Conservation (phyloP, 1,140 invertebrate species). For the Drosophila ficusphila region DNA sequence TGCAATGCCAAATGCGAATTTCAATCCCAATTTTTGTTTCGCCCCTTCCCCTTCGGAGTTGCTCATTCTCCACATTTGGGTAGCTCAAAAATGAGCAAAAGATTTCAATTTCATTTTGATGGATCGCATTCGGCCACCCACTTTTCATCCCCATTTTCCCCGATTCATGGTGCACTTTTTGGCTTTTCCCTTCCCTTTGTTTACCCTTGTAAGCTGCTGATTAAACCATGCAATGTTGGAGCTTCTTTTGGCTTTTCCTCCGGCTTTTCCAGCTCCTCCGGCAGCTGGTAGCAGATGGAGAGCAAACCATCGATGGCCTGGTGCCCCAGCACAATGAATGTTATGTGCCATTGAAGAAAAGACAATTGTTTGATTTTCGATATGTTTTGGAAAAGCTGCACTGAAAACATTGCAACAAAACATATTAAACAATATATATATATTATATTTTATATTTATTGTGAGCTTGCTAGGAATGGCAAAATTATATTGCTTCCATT, state of each 20-base stretch:
- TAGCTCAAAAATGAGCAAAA: constrained; percentile 80
- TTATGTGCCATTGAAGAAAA: constrained; percentile 57
- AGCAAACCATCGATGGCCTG: constrained; percentile 63
- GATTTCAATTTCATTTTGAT: constrained; percentile 83
- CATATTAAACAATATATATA: no score
- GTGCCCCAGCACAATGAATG: constrained; percentile 56
- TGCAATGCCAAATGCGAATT: constrained; percentile 70
- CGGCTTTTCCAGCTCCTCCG: constrained; percentile 17
- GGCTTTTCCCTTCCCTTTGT: constrained; percentile 46
- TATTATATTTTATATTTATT: no score
- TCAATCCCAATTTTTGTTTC: constrained; percentile 50
- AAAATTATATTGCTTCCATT: no score
- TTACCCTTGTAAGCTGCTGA: constrained; percentile 79
- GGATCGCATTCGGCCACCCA: constrained; percentile 57
- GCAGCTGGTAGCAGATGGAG: constrained; percentile 18
- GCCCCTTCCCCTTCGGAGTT: neutral
- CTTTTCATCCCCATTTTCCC: constrained; percentile 1
- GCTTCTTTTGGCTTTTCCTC: constrained; percentile 16
- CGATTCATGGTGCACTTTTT: constrained; percentile 46
- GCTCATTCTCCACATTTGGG: constrained; percentile 1
- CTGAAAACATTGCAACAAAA: neutral
- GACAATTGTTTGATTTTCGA: constrained; percentile 82
- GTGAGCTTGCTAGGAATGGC: no score
- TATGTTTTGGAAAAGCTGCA: constrained; percentile 44
- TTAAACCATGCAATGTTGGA: constrained; percentile 71